A percentile compares a stretch with the other conserved stretches of the same genome.
Evolutionary conservation across 2,113 vertebrate genomes (phyloP).

Genomic region (Entosphenus tridentatus): DNA sequence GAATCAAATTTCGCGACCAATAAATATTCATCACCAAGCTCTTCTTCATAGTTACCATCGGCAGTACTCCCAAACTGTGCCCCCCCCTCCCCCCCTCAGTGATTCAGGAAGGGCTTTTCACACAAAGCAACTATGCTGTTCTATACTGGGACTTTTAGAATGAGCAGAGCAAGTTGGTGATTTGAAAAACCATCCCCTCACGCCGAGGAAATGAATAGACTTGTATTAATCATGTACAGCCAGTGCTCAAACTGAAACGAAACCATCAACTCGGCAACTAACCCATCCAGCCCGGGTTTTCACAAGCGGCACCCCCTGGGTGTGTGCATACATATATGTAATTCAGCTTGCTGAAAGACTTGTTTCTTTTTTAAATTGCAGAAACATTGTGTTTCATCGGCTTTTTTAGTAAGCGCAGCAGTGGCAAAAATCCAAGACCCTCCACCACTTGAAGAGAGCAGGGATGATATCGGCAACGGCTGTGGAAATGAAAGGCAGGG

Average conservation of each 20-base stretch:
- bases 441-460: neutral
- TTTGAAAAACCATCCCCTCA: neutral
- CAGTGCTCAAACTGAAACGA: neutral
- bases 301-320: neutral
- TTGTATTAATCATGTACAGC: neutral
- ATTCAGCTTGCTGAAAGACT: neutral
- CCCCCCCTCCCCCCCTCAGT: no score
- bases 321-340: constrained; percentile 1
- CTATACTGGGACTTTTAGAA: neutral
- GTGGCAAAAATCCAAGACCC: neutral
- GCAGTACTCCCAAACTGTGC: no score
- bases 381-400: neutral
- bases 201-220: neutral
- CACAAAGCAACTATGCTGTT: no score
- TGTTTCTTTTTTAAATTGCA: neutral
- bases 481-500: neutral
- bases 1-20: no score
- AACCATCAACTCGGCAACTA: neutral
- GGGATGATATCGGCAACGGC: neutral
- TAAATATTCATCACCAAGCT: no score
- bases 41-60: no score
- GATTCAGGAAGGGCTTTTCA: no score
- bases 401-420: neutral
- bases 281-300: neutral
- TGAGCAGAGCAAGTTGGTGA: neutral